Evolutionary conservation across 2,888 invertebrate species (phyloP), one percentile per base, ranked within the genome.

Genomic region (Papilio protenor): DNA sequence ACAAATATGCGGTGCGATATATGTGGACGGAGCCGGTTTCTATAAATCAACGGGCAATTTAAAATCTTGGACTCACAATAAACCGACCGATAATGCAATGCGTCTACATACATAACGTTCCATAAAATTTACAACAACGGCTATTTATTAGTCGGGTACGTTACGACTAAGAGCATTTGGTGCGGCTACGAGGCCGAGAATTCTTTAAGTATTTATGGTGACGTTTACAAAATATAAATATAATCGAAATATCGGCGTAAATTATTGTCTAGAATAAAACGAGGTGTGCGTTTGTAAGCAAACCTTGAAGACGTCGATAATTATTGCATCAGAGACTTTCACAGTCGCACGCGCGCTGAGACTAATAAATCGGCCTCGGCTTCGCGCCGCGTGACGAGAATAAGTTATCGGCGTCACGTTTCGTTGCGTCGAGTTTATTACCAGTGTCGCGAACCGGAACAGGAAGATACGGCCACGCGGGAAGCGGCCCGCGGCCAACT

Each of bases 391-490:
- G 84, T 85, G 84, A 84, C 82, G 80, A 80, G 84, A 85, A 85
- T 85, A 79, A 81, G 80, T 81, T 81, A 83, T 82, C 79, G 76
- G 79, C 81, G 83, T 84, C 84, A 84, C 84, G 84, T 84, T 85
- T 81, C 80, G 80, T 83, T 83, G 81, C 81, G 82, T 79, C 80
- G 82, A 82, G 82, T 83, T 82, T 81, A 83, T 83, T 82, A 81
- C 80, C 78, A 80, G 81, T 82, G 79, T 81, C 82, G 81, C 80
- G 81, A 84, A 87, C 89, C 91, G 92, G 92, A 93, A 92, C 89
- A 90, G 90, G 90, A 90, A 90, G 88, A 86, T 85, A 85, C 84
- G 84, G 84, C 83, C 80, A 82, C 82, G 81, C 81, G 83, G 82
- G 85, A 84, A 86, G 87, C 57, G 83, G 85, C 87, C 87, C 86